These are phyloP conservation scores for Sebastes kiyomatsui DNA, from an alignment of 2,797 vertebrate genomes.

Conservation along the genomic window DNA sequence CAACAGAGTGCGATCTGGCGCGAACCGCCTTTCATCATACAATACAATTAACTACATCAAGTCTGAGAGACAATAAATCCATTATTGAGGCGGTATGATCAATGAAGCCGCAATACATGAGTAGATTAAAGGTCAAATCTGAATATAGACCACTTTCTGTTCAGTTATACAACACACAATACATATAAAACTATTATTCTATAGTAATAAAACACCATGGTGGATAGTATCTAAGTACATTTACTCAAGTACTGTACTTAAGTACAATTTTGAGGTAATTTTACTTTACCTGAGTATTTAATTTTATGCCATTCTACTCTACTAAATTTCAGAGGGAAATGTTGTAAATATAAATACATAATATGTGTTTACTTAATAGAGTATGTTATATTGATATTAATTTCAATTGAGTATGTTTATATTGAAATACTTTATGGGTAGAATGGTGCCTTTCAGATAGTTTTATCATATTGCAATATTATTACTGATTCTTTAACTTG, in stretches of 20 bases:
- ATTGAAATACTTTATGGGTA: too few species aligned
- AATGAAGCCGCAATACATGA: background rate
- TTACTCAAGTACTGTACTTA: background rate
- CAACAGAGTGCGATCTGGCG: slow-evolving; percentile 68
- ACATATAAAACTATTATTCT: accelerated
- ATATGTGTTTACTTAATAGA: too few species aligned
- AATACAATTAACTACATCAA: background rate
- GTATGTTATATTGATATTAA: too few species aligned
- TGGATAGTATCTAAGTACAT: background rate
- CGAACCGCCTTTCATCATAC: slow-evolving; percentile 52
- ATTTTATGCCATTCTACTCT: too few species aligned
- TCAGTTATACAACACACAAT: background rate
- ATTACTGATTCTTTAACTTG: too few species aligned
- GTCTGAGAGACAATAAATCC: slow-evolving; percentile 3
- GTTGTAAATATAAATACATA: too few species aligned
- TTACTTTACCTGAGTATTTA: background rate
- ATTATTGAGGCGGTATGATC: slow-evolving; percentile 8
- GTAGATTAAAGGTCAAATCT: background rate
- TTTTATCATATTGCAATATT: too few species aligned
- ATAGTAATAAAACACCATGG: background rate
- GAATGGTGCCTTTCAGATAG: too few species aligned
- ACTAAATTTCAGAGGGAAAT: background rate
- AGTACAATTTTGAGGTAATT: background rate
- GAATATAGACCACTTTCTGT: accelerated
- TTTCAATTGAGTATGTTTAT: too few species aligned